phyloP scores from a whole-genome alignment of 2,113 vertebrate species.

The Ochotona princeps region DNA sequence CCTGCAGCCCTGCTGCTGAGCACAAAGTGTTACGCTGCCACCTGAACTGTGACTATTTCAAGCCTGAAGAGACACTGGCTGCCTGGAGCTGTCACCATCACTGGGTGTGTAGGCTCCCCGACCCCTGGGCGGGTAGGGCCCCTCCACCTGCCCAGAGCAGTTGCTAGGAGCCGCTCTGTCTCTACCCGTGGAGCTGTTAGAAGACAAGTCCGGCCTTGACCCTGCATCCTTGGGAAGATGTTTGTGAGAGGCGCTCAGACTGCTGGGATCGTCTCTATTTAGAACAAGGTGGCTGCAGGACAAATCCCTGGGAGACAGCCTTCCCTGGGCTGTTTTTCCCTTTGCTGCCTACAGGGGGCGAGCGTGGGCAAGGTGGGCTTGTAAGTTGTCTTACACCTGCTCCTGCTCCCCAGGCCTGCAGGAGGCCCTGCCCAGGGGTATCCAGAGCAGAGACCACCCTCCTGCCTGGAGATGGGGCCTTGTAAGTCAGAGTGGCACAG shows the following conservation, averaged over 20 bases:
- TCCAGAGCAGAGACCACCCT: not conserved
- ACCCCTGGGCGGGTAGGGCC: too few relatives aligned
- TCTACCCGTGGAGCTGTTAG: too few relatives aligned
- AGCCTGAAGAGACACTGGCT: slow-evolving; percentile 19
- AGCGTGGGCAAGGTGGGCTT: not conserved
- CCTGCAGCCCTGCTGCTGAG: slow-evolving; percentile 51
- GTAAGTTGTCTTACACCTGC: fast-evolving
- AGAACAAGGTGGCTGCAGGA: not conserved
- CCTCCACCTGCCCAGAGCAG: too few relatives aligned
- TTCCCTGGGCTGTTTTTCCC: not conserved
- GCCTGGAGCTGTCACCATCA: not conserved
- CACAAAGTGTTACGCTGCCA: slow-evolving; percentile 72
- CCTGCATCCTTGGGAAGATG: fast-evolving
- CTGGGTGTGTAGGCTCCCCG: not conserved
- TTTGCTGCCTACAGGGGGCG: not conserved
- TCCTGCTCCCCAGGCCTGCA: fast-evolving
- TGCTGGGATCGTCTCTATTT: not conserved
- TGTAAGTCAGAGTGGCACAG: not conserved
- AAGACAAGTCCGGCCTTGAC: not conserved
- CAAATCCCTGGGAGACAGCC: not conserved
- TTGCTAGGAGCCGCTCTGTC: too few relatives aligned
- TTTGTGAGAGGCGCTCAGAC: not conserved
- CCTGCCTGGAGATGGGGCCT: not conserved
- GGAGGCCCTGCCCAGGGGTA: not conserved
- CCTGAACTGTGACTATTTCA: slow-evolving; percentile 31